Evolutionary conservation across 2,113 vertebrate genomes (phyloP).

Genomic region (Glaucomys volans): DNA sequence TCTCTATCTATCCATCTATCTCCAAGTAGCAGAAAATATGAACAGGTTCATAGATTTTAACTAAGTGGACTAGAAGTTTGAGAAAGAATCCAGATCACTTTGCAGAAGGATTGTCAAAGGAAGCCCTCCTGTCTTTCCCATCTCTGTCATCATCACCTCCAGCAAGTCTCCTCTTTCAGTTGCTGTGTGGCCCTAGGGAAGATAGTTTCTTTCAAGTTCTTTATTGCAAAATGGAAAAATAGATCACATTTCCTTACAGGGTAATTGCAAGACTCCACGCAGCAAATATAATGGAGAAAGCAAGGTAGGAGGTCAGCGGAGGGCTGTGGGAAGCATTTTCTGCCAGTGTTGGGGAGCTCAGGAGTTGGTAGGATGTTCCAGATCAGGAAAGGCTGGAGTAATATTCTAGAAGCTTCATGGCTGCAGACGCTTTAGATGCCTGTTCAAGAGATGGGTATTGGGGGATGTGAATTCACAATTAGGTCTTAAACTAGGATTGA

Average conservation of each 20-base stretch:
- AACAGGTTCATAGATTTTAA: background rate
- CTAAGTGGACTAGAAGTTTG: background rate
- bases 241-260: background rate
- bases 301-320: too few species aligned
- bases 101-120: background rate
- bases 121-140: accelerated
- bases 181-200: background rate
- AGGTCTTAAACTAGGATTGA: background rate
- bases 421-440: background rate
- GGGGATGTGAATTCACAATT: background rate
- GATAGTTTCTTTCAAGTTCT: background rate
- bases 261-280: accelerated
- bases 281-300: too few species aligned
- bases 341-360: background rate
- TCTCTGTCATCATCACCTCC: too few species aligned
- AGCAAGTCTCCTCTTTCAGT: background rate
- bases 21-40: background rate
- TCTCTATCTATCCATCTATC: background rate
- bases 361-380: background rate
- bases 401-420: accelerated
- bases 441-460: background rate
- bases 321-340: background rate
- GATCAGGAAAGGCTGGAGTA: background rate
- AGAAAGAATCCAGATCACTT: too few species aligned
- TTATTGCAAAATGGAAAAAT: background rate